These are phyloP conservation scores for Columba guinea DNA, from an alignment of 2,797 vertebrate genomes.

Conservation along the genomic window DNA sequence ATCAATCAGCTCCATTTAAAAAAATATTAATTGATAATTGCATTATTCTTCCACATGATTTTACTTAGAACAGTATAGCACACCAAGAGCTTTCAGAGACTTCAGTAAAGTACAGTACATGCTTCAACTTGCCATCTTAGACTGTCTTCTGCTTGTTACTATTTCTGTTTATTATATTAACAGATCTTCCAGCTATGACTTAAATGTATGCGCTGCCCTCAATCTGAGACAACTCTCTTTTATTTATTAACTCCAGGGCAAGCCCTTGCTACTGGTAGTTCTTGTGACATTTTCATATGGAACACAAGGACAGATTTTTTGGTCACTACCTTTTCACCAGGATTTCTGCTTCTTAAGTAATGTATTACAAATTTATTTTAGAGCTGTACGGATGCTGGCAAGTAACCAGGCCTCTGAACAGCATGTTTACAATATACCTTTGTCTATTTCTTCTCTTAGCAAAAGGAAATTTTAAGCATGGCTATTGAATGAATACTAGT, in stretches of 20 bases:
- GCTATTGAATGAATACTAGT: background rate
- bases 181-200: background rate
- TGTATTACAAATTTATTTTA: background rate
- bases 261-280: background rate
- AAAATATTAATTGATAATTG: background rate
- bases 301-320: background rate
- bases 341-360: background rate
- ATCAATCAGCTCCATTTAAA: background rate
- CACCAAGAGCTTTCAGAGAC: background rate
- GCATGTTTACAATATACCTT: background rate
- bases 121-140: background rate
- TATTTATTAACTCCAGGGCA: background rate
- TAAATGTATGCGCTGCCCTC: background rate
- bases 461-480: background rate
- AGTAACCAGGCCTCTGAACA: background rate
- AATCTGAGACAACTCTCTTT: background rate
- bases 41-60: background rate
- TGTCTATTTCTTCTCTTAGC: background rate
- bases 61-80: background rate
- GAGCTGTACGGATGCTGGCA: background rate
- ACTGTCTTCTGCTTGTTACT: background rate
- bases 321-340: background rate
- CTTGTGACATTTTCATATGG: background rate
- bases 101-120: background rate
- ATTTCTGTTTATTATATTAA: background rate